Conservation (phyloP, 2,113 vertebrate species). For the Pelecanoides urinatrix region DNA sequence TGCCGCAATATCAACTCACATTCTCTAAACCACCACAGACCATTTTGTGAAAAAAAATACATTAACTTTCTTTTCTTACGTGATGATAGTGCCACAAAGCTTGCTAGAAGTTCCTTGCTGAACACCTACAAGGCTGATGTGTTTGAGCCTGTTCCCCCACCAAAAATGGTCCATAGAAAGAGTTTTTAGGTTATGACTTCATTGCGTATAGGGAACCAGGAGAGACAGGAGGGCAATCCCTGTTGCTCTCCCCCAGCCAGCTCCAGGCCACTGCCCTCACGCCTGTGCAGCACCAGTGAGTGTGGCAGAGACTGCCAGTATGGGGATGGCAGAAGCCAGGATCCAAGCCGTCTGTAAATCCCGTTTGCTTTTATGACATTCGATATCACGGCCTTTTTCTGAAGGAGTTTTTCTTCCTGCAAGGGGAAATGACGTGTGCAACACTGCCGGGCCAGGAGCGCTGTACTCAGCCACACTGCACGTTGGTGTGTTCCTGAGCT, state of each 20-base stretch:
- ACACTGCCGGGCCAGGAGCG: neutral
- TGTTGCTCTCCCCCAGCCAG: neutral
- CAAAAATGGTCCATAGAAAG: neutral
- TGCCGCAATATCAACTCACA: neutral
- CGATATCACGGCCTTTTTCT: neutral
- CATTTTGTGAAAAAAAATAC: neutral
- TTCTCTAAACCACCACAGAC: neutral
- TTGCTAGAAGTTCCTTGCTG: neutral
- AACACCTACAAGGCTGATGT: neutral
- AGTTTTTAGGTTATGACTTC: neutral
- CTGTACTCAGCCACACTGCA: neutral
- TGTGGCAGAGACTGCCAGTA: neutral
- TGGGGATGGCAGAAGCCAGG: neutral
- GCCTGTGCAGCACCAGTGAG: neutral
- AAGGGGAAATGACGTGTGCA: fast-evolving
- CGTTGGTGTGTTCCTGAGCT: neutral
- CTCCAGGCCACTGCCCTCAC: neutral
- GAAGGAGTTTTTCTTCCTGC: neutral
- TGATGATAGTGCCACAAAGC: neutral
- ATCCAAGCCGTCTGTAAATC: neutral
- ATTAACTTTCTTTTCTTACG: neutral
- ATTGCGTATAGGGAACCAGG: neutral
- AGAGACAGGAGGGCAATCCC: neutral
- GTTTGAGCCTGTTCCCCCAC: neutral
- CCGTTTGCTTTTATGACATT: neutral